Percentiles rank a stretch among this genome's conserved stretches.
phyloP scores from a whole-genome alignment of 2,888 invertebrate species.

The Eledone cirrhosa region DNA sequence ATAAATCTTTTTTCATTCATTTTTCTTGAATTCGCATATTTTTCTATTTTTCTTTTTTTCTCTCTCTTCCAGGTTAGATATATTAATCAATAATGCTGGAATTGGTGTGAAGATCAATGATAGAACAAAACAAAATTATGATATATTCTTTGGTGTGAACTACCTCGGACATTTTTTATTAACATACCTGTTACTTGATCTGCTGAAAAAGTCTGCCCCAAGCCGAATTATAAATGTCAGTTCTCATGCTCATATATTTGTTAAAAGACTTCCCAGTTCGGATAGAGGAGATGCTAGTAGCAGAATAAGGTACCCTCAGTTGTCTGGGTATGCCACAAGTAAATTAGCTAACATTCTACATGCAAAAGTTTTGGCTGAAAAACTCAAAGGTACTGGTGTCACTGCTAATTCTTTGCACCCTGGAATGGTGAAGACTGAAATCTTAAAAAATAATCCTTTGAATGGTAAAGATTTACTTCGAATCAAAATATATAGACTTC shows the following conservation, averaged over 20 bases:
- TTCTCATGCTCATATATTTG: slow-evolving; percentile 17
- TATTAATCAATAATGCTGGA: slow-evolving; percentile 28
- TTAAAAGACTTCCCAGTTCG: background rate
- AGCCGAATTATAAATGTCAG: slow-evolving; percentile 18
- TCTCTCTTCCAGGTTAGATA: slow-evolving; percentile 18
- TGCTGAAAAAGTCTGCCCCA: slow-evolving; percentile 17
- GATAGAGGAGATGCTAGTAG: background rate
- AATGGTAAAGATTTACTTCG: background rate
- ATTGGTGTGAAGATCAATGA: slow-evolving; percentile 1
- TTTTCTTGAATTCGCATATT: too few relatives aligned
- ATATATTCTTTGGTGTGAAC: slow-evolving; percentile 12
- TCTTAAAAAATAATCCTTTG: background rate
- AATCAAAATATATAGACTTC: background rate
- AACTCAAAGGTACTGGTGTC: background rate
- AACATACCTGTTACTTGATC: slow-evolving; percentile 15
- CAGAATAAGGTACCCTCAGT: slow-evolving; percentile 4
- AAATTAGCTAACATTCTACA: slow-evolving; percentile 19
- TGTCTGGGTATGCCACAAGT: slow-evolving; percentile 19
- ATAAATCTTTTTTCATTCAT: too few relatives aligned
- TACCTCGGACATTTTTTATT: slow-evolving; percentile 23
- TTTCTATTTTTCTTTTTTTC: background rate
- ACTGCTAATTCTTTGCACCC: slow-evolving; percentile 22
- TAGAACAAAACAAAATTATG: slow-evolving; percentile 4
- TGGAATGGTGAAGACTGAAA: slow-evolving; percentile 24
- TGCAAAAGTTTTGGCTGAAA: background rate